These are phyloP conservation scores for Leptopilina drosophilae DNA, from an alignment of 2,888 invertebrate species.

Conservation along the genomic window DNA sequence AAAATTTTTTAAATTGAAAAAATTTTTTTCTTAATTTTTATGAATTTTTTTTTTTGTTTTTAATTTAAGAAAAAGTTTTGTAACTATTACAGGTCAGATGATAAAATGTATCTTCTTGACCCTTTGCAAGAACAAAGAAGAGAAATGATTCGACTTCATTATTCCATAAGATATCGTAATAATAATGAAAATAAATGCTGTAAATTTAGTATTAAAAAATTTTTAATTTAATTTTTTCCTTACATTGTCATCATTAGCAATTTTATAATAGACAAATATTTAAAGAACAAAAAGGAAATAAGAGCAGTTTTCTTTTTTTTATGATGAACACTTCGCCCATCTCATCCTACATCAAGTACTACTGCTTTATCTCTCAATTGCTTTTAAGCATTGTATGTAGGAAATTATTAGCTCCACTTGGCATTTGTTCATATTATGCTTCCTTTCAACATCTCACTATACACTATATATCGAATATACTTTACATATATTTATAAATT, in stretches of 20 bases:
- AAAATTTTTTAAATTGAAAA: too few relatives aligned
- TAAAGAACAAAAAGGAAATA: background rate
- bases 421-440: background rate
- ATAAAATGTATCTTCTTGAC: slow-evolving; percentile 2
- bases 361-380: slow-evolving; percentile 18
- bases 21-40: too few relatives aligned
- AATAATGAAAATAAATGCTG: background rate
- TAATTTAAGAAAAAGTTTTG: background rate
- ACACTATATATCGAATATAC: too few relatives aligned
- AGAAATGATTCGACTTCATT: background rate
- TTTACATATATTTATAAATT: too few relatives aligned
- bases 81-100: background rate
- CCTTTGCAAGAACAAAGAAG: background rate
- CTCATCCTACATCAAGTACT: background rate
- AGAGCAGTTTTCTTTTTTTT: too few relatives aligned
- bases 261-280: background rate
- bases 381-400: background rate
- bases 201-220: too few relatives aligned
- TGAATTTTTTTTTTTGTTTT: too few relatives aligned
- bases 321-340: too few relatives aligned
- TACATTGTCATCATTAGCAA: background rate
- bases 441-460: background rate
- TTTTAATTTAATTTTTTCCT: too few relatives aligned
- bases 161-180: background rate
- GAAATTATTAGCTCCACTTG: background rate